Conservation (phyloP, 1,140 invertebrate genomes). For the Magallana ariakensis region DNA sequence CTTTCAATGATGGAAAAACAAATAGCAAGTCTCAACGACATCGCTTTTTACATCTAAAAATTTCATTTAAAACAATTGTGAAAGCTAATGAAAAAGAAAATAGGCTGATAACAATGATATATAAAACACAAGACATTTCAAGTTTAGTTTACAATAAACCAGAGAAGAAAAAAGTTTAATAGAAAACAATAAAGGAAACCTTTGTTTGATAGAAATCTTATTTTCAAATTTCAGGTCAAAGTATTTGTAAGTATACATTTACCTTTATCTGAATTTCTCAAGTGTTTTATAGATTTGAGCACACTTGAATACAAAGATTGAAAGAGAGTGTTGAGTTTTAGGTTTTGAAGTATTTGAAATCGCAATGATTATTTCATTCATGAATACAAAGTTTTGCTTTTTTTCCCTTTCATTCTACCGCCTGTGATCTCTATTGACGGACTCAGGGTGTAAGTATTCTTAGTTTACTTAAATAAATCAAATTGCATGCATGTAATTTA, state of each 20-base stretch:
- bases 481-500: too few species aligned
- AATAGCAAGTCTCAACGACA: not conserved
- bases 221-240: constrained; percentile 48
- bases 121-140: not conserved
- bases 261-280: not conserved
- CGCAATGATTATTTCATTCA: too few species aligned
- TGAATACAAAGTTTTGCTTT: not conserved
- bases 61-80: not conserved
- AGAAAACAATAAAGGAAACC: not conserved
- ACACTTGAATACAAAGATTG: too few species aligned
- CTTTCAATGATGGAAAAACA: not conserved
- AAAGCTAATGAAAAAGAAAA: not conserved
- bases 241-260: constrained; percentile 53
- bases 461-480: constrained; percentile 32
- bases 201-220: not conserved
- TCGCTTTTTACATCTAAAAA: not conserved
- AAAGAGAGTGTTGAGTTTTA: too few species aligned
- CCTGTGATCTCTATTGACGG: constrained; percentile 10
- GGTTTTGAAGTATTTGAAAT: too few species aligned
- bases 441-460: constrained; percentile 54
- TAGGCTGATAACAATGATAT: not conserved
- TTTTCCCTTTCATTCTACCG: constrained; percentile 5
- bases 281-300: not conserved
- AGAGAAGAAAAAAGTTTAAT: not conserved
- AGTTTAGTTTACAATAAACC: not conserved